Evolutionary conservation across 2,797 vertebrate species (phyloP), one percentile per base, ranked within the genome.

Genomic region (Diceros bicornis): DNA sequence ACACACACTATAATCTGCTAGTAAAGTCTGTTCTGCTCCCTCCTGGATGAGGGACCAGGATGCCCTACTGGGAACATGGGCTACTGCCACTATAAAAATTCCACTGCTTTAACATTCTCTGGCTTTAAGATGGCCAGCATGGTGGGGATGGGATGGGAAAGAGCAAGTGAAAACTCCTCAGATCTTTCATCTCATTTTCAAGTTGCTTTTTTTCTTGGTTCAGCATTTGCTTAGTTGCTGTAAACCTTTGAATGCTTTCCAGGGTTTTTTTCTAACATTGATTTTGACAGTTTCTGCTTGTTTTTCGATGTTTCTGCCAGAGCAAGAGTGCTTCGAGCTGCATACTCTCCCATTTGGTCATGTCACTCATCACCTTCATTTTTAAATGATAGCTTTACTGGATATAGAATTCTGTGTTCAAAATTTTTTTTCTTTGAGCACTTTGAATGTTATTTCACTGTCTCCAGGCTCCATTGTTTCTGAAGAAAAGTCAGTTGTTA

Each of bases 401-500:
- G 20, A 69, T 66, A 77, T 77, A 47, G 23, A 29, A 44, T 55
- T 84, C 20, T 77, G 34, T 57, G 2, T 86, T 86, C 29, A 17
- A 21, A 86, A 1, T 21, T 78, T 23, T 87, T 87, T 87, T 71
- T 25, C 12, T 92, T 71, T 81, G 55, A 94, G 14, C 18, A 88
- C 34, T 81, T 71, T 52, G 55, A 81, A 61, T 52, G 7, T 52
- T 71, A n/a, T 88, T 32, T 72, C 25, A 87, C 25, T 52, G 18
- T 62, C 18, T 79, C 14, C 52, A 23, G 14, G 27, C 4, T 71
- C 13, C 27, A 52, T 71, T 71, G 25, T 88, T 79, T 79, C 6
- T 88, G 55, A 88, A 87, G 61, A 50, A 71, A 50, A 78, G 13
- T 94, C 84, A 88, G 41, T n/a, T 92, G n/a, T 50, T 87, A 79